These are phyloP conservation scores for Botia almorhae DNA, from an alignment of 2,797 vertebrate genomes.

Conservation along the genomic window DNA sequence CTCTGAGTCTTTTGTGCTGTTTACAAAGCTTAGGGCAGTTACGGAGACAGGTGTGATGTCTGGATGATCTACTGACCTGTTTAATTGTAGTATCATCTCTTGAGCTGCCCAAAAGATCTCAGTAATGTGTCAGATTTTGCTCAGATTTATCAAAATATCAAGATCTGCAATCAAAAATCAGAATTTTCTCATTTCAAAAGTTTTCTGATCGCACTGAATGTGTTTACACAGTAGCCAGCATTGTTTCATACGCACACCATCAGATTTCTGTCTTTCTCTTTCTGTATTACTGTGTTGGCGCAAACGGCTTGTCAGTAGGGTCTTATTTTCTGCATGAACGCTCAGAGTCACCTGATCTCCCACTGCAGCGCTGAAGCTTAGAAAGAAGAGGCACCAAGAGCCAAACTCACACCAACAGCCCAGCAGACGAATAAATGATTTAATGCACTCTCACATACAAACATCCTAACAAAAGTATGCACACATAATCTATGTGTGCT, in stretches of 20 bases:
- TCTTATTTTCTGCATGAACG: constrained; percentile 30
- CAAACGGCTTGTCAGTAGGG: constrained; percentile 5
- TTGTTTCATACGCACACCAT: background rate
- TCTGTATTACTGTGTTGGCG: background rate
- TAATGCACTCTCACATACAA: constrained; percentile 7
- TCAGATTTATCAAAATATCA: background rate
- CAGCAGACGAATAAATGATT: constrained; percentile 1
- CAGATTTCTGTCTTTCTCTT: background rate
- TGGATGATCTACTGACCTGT: background rate
- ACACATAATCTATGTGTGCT: background rate
- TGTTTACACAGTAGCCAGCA: background rate
- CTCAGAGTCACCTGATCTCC: constrained; percentile 38
- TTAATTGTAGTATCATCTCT: background rate
- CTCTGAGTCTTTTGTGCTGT: too few relatives aligned
- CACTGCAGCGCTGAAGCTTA: constrained; percentile 17
- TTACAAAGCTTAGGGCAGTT: background rate
- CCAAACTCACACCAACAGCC: constrained; percentile 1
- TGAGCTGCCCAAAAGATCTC: background rate
- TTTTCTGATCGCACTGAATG: background rate
- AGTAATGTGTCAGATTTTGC: background rate
- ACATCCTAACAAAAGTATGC: constrained; percentile 8
- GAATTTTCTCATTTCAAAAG: too few relatives aligned
- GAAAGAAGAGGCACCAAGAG: constrained; percentile 2
- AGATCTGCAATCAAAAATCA: background rate
- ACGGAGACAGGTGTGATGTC: background rate